Conservation (phyloP, 2,888 invertebrate genomes). For the Monoplex corrugatus region DNA sequence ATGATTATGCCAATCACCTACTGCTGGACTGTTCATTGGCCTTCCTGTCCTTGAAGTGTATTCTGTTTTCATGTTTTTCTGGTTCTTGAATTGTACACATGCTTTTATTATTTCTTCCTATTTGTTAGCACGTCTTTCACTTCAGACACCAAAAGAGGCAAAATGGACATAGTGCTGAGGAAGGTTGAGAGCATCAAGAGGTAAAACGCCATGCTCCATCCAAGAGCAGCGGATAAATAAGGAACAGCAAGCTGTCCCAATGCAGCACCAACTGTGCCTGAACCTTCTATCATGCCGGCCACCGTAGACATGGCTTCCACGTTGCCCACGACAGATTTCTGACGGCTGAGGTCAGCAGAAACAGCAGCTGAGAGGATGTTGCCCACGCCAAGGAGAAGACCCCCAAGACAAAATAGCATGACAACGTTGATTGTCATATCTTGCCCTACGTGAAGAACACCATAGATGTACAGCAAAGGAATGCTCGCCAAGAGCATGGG, state of each 20-base stretch:
- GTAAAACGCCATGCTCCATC: slow-evolving; percentile 82
- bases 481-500: slow-evolving; percentile 76
- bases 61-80: no score
- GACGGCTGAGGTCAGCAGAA: slow-evolving; percentile 82
- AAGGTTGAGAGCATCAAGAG: slow-evolving; percentile 81
- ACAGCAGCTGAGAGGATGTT: slow-evolving; percentile 83
- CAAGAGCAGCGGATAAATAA: slow-evolving; percentile 76
- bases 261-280: slow-evolving; percentile 83
- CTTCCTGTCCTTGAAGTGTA: no score
- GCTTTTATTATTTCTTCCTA: no score
- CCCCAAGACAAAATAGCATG: slow-evolving; percentile 82
- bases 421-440: slow-evolving; percentile 79
- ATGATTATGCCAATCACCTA: no score
- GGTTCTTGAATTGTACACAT: no score
- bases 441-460: slow-evolving; percentile 77
- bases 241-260: slow-evolving; percentile 82
- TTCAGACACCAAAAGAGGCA: background rate
- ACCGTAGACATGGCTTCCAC: slow-evolving; percentile 82
- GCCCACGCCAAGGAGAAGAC: slow-evolving; percentile 83
- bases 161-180: background rate
- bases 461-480: slow-evolving; percentile 75
- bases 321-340: slow-evolving; percentile 80
- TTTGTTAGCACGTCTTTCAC: no score
- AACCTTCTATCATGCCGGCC: slow-evolving; percentile 83
- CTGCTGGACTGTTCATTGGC: no score